A percentile compares a stretch with the other conserved stretches of the same genome.
phyloP scores from a whole-genome alignment of 2,888 invertebrate genomes.

The Syrphus vitripennis region DNA sequence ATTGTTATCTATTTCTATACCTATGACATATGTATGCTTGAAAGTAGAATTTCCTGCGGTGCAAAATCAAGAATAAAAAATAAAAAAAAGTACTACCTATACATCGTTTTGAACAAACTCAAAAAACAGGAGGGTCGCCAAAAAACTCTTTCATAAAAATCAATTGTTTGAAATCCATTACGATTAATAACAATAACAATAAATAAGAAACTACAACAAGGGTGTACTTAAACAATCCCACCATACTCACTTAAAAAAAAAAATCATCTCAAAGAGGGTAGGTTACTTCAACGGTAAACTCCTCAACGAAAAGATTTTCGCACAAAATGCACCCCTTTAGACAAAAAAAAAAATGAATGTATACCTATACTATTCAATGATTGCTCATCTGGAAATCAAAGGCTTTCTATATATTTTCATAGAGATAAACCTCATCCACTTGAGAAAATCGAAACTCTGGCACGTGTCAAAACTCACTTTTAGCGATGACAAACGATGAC shows the following conservation, averaged over 20 bases:
- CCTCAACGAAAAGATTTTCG: background rate
- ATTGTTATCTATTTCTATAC: no score
- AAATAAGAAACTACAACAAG: constrained; percentile 69
- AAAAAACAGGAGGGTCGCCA: background rate
- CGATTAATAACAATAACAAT: constrained; percentile 71
- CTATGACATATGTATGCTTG: no score
- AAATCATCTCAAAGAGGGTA: constrained; percentile 24
- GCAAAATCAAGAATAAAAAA: constrained; percentile 39
- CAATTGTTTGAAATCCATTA: constrained; percentile 71
- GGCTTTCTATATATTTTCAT: constrained; percentile 23
- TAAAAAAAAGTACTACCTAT: constrained; percentile 19
- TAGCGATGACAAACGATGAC: constrained; percentile 67
- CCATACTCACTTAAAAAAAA: background rate
- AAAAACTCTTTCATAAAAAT: constrained; percentile 64
- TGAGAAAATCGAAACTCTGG: constrained; percentile 58
- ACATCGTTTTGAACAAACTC: background rate
- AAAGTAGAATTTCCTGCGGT: constrained; percentile 1
- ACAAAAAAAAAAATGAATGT: background rate
- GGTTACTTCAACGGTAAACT: constrained; percentile 4
- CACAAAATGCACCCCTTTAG: constrained; percentile 44
- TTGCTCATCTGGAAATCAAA: constrained; percentile 70
- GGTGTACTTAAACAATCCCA: constrained; percentile 22
- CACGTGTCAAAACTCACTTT: constrained; percentile 69
- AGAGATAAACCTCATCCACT: constrained; percentile 65
- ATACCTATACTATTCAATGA: constrained; percentile 10